Percentiles rank a stretch among this genome's conserved stretches.
Conservation (phyloP, 2,888 invertebrate species). For the Blera fallax region DNA sequence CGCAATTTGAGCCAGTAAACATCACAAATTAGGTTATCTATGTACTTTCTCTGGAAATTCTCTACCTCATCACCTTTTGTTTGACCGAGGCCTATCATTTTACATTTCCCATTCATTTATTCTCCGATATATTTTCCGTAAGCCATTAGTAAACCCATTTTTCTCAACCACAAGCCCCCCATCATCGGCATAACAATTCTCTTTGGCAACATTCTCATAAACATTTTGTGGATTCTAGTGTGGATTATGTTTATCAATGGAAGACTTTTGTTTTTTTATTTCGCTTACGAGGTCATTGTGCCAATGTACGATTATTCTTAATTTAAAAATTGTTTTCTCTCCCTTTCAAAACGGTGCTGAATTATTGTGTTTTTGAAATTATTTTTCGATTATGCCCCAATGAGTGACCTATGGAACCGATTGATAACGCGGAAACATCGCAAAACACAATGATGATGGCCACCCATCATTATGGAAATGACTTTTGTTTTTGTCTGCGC, state of each 20-base stretch:
- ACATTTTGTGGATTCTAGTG: neutral
- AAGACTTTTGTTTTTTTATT: conserved; percentile 28
- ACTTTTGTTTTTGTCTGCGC: neutral
- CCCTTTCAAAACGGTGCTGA: neutral
- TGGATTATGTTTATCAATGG: neutral
- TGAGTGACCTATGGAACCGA: conserved; percentile 22
- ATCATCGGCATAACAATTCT: conserved; percentile 7
- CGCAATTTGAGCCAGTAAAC: too few relatives aligned
- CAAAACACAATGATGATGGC: neutral
- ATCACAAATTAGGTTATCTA: too few relatives aligned
- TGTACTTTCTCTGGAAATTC: too few relatives aligned
- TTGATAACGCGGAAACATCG: conserved; percentile 44
- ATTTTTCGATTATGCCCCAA: conserved; percentile 34
- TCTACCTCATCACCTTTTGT: neutral
- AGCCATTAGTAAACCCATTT: neutral
- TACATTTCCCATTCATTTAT: neutral
- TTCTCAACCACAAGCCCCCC: neutral
- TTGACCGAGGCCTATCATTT: neutral
- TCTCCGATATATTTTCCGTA: neutral
- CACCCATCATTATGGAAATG: conserved; percentile 19
- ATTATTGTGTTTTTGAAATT: conserved; percentile 4
- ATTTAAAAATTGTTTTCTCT: neutral
- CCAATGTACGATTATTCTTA: conserved; percentile 50
- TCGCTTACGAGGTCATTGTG: conserved; percentile 59
- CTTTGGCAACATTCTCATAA: conserved; percentile 15